Conservation (phyloP, 2,888 invertebrate species). For the Elysia crispata region DNA sequence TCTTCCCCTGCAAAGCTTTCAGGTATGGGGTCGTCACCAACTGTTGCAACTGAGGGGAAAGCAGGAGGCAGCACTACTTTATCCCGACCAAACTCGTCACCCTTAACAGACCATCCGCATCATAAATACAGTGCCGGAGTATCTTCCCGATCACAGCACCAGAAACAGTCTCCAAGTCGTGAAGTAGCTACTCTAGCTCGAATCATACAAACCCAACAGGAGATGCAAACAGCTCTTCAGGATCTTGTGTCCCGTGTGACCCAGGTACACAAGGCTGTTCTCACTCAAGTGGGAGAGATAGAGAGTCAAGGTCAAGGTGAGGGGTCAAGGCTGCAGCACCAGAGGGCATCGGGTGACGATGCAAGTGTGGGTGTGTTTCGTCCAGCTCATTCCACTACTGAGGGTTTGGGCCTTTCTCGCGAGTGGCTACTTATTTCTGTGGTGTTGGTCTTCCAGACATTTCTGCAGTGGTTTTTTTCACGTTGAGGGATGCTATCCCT, state of each 20-base stretch:
- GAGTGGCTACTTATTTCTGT: conserved; percentile 63
- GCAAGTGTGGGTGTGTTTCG: not conserved
- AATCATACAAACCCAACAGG: conserved; percentile 59
- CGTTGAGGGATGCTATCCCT: too few species aligned
- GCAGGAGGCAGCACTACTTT: too few species aligned
- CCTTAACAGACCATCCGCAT: too few species aligned
- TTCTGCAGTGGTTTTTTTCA: conserved; percentile 40
- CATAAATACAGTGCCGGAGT: too few species aligned
- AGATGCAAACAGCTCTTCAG: conserved; percentile 59
- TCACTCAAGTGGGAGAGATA: conserved; percentile 32
- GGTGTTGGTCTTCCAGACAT: conserved; percentile 60
- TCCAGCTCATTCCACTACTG: not conserved
- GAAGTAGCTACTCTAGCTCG: not conserved
- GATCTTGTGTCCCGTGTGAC: conserved; percentile 59
- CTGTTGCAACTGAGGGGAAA: too few species aligned
- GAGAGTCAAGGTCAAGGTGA: not conserved
- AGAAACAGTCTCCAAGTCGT: too few species aligned
- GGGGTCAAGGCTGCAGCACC: not conserved
- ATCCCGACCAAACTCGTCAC: too few species aligned
- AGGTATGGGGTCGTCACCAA: too few species aligned
- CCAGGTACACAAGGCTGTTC: conserved; percentile 49
- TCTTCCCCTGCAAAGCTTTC: too few species aligned
- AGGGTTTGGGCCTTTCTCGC: conserved; percentile 33
- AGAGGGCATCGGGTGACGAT: not conserved
- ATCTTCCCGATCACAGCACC: too few species aligned